Percentiles rank a stretch among this genome's conserved stretches.
phyloP scores from a whole-genome alignment of 1,140 invertebrate species.

The Dryas iulia region DNA sequence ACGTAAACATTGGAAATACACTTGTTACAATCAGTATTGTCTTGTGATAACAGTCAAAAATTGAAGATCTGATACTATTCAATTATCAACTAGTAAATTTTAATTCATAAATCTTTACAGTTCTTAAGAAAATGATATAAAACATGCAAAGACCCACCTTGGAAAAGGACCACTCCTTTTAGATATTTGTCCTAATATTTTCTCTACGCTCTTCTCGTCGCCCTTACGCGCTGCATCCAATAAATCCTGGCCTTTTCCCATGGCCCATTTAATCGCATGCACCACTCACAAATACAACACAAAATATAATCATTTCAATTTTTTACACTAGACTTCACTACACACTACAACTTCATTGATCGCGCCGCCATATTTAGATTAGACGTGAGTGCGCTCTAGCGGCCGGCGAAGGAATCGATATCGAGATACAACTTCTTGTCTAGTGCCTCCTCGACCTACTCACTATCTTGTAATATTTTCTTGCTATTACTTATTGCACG shows the following conservation, averaged over 20 bases:
- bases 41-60: not conserved
- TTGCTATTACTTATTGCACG: not conserved
- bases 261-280: conserved; percentile 83
- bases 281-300: conserved; percentile 72
- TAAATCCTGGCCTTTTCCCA: conserved; percentile 98
- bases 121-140: conserved; percentile 12
- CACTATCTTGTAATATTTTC: conserved; percentile 8
- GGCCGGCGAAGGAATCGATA: conserved; percentile 70
- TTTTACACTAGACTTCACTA: conserved; percentile 83
- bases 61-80: not conserved
- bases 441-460: conserved; percentile 27
- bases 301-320: conserved; percentile 75
- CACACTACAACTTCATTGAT: conserved; percentile 88
- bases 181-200: conserved; percentile 92
- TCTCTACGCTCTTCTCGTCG: conserved; percentile 93
- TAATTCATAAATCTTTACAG: conserved; percentile 2
- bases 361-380: conserved; percentile 85
- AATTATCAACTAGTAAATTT: not conserved
- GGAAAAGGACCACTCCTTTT: conserved; percentile 95
- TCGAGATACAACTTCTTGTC: conserved; percentile 32
- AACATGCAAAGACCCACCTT: conserved; percentile 85
- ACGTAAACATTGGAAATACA: conserved; percentile 30
- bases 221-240: conserved; percentile 96
- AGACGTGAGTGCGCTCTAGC: conserved; percentile 78
- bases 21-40: conserved; percentile 10